Conservation (phyloP, 92 coral and sea anemone genomes). For the Zoanthus solanderi region DNA sequence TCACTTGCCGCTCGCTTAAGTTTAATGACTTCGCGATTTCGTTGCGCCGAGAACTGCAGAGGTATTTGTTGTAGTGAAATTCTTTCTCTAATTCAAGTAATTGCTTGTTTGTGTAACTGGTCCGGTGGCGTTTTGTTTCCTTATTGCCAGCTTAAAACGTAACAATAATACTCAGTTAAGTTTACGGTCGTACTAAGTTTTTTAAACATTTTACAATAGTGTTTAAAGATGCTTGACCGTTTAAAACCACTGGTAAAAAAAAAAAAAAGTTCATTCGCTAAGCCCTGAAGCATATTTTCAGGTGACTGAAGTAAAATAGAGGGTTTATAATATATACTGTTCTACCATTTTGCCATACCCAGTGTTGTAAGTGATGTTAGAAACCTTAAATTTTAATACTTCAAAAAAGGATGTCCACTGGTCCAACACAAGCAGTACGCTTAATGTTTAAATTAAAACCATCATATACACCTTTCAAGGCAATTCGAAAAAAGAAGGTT, state of each 20-base stretch:
- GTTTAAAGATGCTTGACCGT: neutral
- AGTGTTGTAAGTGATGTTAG: neutral
- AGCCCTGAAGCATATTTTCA: neutral
- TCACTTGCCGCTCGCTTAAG: constrained; percentile 93
- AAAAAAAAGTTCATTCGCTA: neutral
- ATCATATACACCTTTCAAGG: neutral
- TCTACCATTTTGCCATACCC: neutral
- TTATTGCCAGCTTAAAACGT: constrained; percentile 33
- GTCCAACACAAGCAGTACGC: neutral
- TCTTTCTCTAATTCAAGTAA: constrained; percentile 93
- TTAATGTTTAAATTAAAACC: neutral
- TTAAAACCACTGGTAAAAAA: neutral
- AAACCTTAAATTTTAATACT: neutral
- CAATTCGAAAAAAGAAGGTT: neutral
- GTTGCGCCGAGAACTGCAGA: constrained; percentile 90
- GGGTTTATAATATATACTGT: no score
- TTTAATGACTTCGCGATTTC: constrained; percentile 91
- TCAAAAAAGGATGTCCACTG: neutral
- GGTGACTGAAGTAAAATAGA: neutral
- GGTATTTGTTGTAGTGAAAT: constrained; percentile 92
- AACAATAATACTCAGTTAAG: neutral
- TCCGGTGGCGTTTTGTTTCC: constrained; percentile 83
- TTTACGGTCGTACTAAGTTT: neutral
- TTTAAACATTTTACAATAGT: neutral
- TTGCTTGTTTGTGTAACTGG: constrained; percentile 96